These are phyloP conservation scores for Ophiothrix spiculata DNA, from an alignment of 35 echinoderm and acorn worm genomes.

Conservation along the genomic window DNA sequence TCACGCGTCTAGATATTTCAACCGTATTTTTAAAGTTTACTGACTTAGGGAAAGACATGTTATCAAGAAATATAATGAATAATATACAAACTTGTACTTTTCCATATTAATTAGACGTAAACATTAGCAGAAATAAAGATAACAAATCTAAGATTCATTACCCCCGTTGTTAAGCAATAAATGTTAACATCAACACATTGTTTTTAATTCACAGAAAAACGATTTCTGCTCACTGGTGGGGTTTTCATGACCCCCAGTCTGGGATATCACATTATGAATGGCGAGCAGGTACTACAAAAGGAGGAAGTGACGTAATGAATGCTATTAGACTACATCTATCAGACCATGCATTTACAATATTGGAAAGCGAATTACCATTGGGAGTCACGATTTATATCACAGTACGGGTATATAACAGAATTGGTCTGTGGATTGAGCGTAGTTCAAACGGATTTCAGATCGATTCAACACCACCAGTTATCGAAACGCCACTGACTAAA, in stretches of 20 bases:
- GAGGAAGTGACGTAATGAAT: slow-evolving; percentile 26
- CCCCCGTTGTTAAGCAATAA: no score
- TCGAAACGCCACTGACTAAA: background rate
- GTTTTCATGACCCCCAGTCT: slow-evolving; percentile 49
- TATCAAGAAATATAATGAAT: no score
- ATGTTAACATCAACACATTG: background rate
- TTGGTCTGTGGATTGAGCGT: slow-evolving; percentile 30
- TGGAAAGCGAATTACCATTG: slow-evolving; percentile 4
- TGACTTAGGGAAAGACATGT: no score
- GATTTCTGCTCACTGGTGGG: slow-evolving; percentile 27
- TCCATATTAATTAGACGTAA: no score
- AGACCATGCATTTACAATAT: slow-evolving; percentile 21
- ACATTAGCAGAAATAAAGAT: no score
- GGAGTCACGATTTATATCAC: slow-evolving; percentile 26
- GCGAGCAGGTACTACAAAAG: slow-evolving; percentile 42
- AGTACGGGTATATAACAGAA: slow-evolving; percentile 30
- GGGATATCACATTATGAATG: slow-evolving; percentile 51
- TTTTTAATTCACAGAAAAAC: background rate
- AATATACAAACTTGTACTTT: no score
- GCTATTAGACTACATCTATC: slow-evolving; percentile 19
- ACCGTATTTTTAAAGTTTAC: no score
- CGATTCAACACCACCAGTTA: slow-evolving; percentile 19
- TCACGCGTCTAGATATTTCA: no score
- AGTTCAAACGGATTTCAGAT: slow-evolving; percentile 40
- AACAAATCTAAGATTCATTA: no score